Evolutionary conservation across 2,888 invertebrate genomes (phyloP).

Genomic region (Caenorhabditis uteleia): DNA sequence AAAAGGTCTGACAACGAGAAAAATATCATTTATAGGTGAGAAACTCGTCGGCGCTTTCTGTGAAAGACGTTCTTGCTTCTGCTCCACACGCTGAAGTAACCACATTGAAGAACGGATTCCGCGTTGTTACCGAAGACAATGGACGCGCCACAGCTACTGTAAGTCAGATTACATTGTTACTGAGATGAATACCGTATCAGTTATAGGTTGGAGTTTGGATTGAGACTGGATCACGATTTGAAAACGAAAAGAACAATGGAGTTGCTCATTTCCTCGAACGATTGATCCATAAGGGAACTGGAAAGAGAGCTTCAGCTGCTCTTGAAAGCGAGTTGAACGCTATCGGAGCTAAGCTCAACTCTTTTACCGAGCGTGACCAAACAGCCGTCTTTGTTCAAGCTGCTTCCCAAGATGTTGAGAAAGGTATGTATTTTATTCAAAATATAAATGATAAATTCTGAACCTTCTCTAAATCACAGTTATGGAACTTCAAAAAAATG

Average conservation of each 20-base stretch:
- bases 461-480: no score
- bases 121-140: slow-evolving; percentile 94
- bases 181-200: slow-evolving; percentile 2
- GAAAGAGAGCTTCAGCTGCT: slow-evolving; percentile 57
- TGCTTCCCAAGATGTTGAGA: slow-evolving; percentile 61
- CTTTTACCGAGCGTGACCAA: slow-evolving; percentile 63
- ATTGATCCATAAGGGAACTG: slow-evolving; percentile 86
- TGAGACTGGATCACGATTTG: slow-evolving; percentile 96
- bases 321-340: slow-evolving; percentile 62
- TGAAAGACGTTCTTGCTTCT: slow-evolving; percentile 48
- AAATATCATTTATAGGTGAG: slow-evolving; percentile 35
- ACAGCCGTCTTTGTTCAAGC: slow-evolving; percentile 65
- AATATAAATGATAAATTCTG: no score
- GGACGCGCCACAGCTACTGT: slow-evolving; percentile 95
- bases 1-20: background rate
- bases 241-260: slow-evolving; percentile 90
- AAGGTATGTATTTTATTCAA: slow-evolving; percentile 32
- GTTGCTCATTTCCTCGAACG: slow-evolving; percentile 98
- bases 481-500: background rate
- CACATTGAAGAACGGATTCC: slow-evolving; percentile 81
- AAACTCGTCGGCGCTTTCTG: slow-evolving; percentile 49
- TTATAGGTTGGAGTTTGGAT: slow-evolving; percentile 83
- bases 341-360: slow-evolving; percentile 63
- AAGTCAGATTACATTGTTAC: slow-evolving; percentile 72
- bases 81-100: slow-evolving; percentile 53